Evolutionary conservation across 2,888 invertebrate species (phyloP).

Genomic region (Orthonevra nobilis): DNA sequence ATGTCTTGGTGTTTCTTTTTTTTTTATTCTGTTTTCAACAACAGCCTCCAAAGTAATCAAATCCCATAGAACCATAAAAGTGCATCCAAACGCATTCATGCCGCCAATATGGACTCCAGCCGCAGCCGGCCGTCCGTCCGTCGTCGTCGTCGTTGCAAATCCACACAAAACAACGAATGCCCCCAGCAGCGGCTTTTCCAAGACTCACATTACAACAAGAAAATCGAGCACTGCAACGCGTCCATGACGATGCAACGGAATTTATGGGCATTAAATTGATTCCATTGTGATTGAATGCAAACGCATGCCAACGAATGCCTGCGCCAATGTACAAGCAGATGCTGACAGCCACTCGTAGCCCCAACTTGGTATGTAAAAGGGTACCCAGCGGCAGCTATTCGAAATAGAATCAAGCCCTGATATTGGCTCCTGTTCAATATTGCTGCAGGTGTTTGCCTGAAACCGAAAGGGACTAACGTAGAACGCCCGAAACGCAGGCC

Average conservation of each 20-base stretch:
- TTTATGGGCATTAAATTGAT: slow-evolving; percentile 68
- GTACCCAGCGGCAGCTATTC: slow-evolving; percentile 26
- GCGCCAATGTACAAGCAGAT: slow-evolving; percentile 39
- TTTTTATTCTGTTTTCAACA: too few species aligned
- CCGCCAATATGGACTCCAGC: slow-evolving; percentile 53
- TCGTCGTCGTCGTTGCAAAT: too few species aligned
- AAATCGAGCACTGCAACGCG: slow-evolving; percentile 26
- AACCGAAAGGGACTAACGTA: slow-evolving; percentile 50
- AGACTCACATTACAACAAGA: slow-evolving; percentile 65
- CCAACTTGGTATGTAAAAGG: slow-evolving; percentile 42
- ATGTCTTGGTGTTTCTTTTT: not conserved
- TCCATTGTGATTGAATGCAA: slow-evolving; percentile 70
- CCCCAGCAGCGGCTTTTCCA: slow-evolving; percentile 5
- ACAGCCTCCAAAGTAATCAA: slow-evolving; percentile 66
- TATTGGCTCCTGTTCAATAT: not conserved
- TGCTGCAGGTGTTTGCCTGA: slow-evolving; percentile 59
- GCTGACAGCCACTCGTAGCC: not conserved
- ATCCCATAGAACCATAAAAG: slow-evolving; percentile 67
- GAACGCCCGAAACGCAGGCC: not conserved
- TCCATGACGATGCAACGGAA: slow-evolving; percentile 64
- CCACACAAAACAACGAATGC: slow-evolving; percentile 19
- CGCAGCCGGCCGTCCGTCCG: too few species aligned
- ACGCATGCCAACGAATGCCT: slow-evolving; percentile 51
- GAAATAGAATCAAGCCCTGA: slow-evolving; percentile 59
- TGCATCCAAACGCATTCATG: slow-evolving; percentile 65